phyloP scores from a whole-genome alignment of 2,888 invertebrate species.

The Andrena bucephala region DNA sequence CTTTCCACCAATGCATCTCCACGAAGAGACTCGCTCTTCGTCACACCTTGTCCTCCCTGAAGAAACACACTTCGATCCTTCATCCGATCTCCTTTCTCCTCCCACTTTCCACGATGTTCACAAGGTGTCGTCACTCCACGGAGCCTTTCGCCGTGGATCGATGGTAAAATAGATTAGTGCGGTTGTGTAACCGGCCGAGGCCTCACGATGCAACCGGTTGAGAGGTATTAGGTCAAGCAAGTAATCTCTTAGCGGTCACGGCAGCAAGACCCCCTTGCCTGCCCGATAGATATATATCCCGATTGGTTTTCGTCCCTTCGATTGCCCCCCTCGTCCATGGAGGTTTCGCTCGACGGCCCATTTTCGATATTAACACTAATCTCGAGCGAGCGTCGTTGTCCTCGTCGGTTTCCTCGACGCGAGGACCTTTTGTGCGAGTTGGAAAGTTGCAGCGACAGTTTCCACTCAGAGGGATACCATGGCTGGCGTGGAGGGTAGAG shows the following conservation, averaged over 20 bases:
- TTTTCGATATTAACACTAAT: slow-evolving; percentile 76
- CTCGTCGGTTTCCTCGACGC: not conserved
- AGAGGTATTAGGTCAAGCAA: slow-evolving; percentile 81
- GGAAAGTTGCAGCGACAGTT: slow-evolving; percentile 12
- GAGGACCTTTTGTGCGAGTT: not conserved
- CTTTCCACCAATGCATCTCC: not conserved
- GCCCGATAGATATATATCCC: slow-evolving; percentile 75
- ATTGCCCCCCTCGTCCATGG: slow-evolving; percentile 53
- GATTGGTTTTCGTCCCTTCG: slow-evolving; percentile 80
- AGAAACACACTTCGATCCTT: not conserved
- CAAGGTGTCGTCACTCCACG: slow-evolving; percentile 50
- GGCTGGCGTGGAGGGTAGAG: not conserved
- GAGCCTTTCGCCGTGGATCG: slow-evolving; percentile 48
- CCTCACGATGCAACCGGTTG: slow-evolving; percentile 63
- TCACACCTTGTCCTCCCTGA: not conserved
- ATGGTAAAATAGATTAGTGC: slow-evolving; percentile 65
- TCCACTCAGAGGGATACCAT: not conserved
- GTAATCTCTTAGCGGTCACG: slow-evolving; percentile 83
- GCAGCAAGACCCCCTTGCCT: slow-evolving; percentile 72
- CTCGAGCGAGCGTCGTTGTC: slow-evolving; percentile 41
- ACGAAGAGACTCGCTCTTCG: not conserved
- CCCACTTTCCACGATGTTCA: not conserved
- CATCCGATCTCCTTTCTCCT: not conserved
- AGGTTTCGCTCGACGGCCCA: slow-evolving; percentile 59
- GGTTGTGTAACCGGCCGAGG: slow-evolving; percentile 65